Base-by-base conservation (phyloP, 2,113 vertebrate species). In the Neolamprologus tretocephalus region DNA sequence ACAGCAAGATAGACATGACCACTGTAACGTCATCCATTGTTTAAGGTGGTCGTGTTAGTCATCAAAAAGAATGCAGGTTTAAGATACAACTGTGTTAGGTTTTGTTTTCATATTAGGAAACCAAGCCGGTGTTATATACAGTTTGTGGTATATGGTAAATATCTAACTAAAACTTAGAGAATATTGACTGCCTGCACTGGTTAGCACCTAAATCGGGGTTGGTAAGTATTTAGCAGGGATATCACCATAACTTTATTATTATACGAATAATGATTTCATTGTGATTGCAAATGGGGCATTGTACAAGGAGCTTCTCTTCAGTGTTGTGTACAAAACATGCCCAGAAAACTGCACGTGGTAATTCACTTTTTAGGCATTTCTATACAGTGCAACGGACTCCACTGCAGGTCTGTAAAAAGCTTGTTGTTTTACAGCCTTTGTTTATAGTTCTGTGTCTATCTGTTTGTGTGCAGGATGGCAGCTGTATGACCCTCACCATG, bases 401-500 rank as follows among this genome's bases (percentile, higher is more conserved):
- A 78, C 45, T 51, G 26, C 5, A 78, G 73, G 26, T 51, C 17
- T 16, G 40, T 7, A 45, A 73, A 47, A 47, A 28, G 40, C 68
- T 33, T 49, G 3, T 49, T 78, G 45, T 49, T 51, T 51, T 49
- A 78, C 26, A 78, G 23, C 45, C 4, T 78, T 78, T 6, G 1
- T 31, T 17, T 75, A 14, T 85, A 42, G 81, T 33, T 17, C 5
- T 55, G 8, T 87, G 49, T 90, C 10, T 66, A 28, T 90, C 9
- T 61, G 9, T 86, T 13, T 80, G 73, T 87, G 83, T 23, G 75
- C 95, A 99, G 99, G 98, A 99, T 26, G 95, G 98, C 2, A 99
- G 97, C 9, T 98, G 99, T 11, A 99, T 99, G 98, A 99, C 98
- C 1, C 92, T 99, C 9, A 96, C 97, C 85, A 99, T 99, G 98